A percentile compares a stretch with the other conserved stretches of the same genome.
Conservation (phyloP, 2,888 invertebrate species). For the Eupeodes luniger region DNA sequence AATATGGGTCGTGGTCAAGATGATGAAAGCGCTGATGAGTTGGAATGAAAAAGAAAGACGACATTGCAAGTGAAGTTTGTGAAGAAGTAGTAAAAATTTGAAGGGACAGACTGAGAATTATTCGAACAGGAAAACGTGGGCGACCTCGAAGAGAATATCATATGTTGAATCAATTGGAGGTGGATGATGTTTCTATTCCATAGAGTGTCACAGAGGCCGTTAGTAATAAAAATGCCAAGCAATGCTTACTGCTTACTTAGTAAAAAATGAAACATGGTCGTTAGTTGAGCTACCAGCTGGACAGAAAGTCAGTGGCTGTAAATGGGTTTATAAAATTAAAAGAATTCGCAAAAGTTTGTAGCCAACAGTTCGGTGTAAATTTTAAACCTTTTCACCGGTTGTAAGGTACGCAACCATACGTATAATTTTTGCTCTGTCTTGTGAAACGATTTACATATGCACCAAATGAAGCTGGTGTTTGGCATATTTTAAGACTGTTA, state of each 20-base stretch:
- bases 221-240: not conserved
- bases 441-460: too few relatives aligned
- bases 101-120: not conserved
- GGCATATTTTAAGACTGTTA: not conserved
- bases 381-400: too few relatives aligned
- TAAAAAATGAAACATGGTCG: not conserved
- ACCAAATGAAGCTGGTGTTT: not conserved
- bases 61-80: not conserved
- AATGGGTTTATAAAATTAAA: too few relatives aligned
- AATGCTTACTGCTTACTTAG: not conserved
- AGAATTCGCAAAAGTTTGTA: too few relatives aligned
- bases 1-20: too few relatives aligned
- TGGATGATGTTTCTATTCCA: not conserved
- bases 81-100: not conserved
- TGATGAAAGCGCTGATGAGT: too few relatives aligned
- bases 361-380: too few relatives aligned
- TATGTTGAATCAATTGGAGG: not conserved
- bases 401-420: too few relatives aligned
- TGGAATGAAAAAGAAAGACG: not conserved
- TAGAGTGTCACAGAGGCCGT: not conserved
- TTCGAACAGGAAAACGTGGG: not conserved
- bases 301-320: not conserved
- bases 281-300: not conserved
- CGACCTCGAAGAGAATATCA: not conserved
- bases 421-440: too few relatives aligned